phyloP scores from a whole-genome alignment of 2,888 invertebrate species.

The Aethes cnicana region DNA sequence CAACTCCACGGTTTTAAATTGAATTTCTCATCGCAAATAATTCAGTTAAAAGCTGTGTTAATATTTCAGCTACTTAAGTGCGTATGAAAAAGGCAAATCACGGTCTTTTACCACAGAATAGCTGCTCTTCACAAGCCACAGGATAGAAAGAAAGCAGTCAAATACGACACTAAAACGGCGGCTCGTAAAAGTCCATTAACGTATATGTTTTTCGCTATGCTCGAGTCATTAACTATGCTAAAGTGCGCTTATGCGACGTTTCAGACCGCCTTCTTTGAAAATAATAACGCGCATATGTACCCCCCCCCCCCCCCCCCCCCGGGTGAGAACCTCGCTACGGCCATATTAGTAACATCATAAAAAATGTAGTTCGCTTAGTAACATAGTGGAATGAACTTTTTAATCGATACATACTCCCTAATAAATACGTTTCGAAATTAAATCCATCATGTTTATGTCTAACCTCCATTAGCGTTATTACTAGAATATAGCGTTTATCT shows the following conservation, averaged over 20 bases:
- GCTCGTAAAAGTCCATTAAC: conserved; percentile 22
- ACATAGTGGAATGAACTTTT: no score
- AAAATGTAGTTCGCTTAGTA: no score
- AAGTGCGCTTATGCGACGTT: conserved; percentile 6
- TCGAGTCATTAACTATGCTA: conserved; percentile 17
- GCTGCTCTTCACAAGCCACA: conserved; percentile 1
- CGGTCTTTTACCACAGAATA: not conserved
- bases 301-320: no score
- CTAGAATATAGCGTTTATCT: no score
- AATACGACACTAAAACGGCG: conserved; percentile 13
- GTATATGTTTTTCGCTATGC: conserved; percentile 10
- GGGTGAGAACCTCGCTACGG: no score
- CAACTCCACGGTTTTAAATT: conserved; percentile 10
- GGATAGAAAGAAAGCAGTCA: not conserved
- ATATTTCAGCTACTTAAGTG: not conserved
- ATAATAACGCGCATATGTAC: no score
- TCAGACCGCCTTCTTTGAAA: no score
- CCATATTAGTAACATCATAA: no score
- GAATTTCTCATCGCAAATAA: conserved; percentile 8
- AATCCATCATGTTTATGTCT: no score
- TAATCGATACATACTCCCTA: no score
- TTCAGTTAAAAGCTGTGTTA: not conserved
- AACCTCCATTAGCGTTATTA: no score
- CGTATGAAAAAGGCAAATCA: conserved; percentile 5
- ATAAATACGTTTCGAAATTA: no score